Base-by-base conservation (phyloP, 1,140 invertebrate species). In the Hirudo medicinalis region DNA sequence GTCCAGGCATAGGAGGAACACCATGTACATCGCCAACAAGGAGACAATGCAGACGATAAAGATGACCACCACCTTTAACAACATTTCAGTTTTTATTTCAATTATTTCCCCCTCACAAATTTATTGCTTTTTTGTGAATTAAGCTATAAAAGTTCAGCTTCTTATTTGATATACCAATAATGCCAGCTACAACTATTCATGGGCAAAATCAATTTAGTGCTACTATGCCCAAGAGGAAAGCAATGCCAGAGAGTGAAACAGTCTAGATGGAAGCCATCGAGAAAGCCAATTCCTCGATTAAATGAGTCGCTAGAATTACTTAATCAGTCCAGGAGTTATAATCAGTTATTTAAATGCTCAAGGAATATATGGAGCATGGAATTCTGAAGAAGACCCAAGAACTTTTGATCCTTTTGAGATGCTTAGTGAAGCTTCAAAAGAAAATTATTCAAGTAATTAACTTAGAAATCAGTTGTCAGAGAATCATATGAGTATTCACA, bases 41-140 rank as follows among this genome's bases (percentile, higher is more conserved):
- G 92, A 91, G 76, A 98, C 92, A 29, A 98, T 90, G 88, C 93
- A 97, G 76, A 99, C 95, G 25, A 98, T 93, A 79, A 98, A 93
- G 72, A 98, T 97, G 19, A 99, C 94, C 36, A 97, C 94, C 73
- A 96, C 91, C 91, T 94, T 82, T 27, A 84, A 85, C 73, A 72
- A 70, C 13, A 0, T 20, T 54, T 40, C 67, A 71, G 55, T 60
- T 67, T 75, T 69, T 71, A n/a, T 29, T 49, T 57, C 17, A 68
- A 55, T n/a, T 22, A 25, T 15, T 63, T 25, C 1, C 11, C 0
- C 0, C 22, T 63, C 29, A 20, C 19, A 63, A n/a, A 63, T 63
- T 11, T 63, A 25, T 57, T 57, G 54, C 25, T n/a, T 25, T 57
- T 20, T n/a, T n/a, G 2, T n/a, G 2, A n/a, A 25, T 4, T n/a